Evolutionary conservation across 2,113 vertebrate species (phyloP), one percentile per base, ranked within the genome.

Genomic region (Philantomba maxwellii): DNA sequence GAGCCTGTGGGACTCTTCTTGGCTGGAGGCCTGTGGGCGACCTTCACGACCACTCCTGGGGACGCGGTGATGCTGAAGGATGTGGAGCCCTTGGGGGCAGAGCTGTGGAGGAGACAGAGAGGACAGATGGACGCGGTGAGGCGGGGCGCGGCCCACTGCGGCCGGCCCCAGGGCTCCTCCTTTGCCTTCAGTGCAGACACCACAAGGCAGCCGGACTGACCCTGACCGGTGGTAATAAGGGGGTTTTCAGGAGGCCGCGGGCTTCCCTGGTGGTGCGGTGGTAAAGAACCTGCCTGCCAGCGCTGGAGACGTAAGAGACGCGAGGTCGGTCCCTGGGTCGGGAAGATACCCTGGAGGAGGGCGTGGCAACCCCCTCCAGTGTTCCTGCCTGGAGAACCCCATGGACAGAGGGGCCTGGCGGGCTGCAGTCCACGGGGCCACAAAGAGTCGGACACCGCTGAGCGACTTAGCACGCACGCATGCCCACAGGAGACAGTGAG

Each of bases 21-120:
- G 17, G 90, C 53, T 51, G 57, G 98, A 58, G 98, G 97, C 64
- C 93, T 3, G 6, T 92, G 92, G 92, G 94, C 33, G 3, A 99
- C 14, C 5, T 97, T 94, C 78, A 99, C 96, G 0, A 89, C 93
- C 77, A 99, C 98, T 0, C 93, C 98, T 0, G 98, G 92, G 5
- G 99, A 98, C 33, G 98, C 97, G 0, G 15, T 60, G 94, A 99
- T 89, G 7, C 98, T 95, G 0, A 99, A 99, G 45, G 96, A 95
- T 0, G 47, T 82, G 33, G 96, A 98, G 1, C 53, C 98, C 16
- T n/a, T 39, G 2, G 99, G 99, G 17, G 82, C 96, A 33, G 93
- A 98, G 66, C 99, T 99, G 96, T 5, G 96, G 97, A 3, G 6
- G n/a, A 33, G 82, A 57, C 23, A 14, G 80, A 2, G 57, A n/a